Base-by-base conservation (phyloP, 2,113 vertebrate genomes). In the Pseudopipra pipra region DNA sequence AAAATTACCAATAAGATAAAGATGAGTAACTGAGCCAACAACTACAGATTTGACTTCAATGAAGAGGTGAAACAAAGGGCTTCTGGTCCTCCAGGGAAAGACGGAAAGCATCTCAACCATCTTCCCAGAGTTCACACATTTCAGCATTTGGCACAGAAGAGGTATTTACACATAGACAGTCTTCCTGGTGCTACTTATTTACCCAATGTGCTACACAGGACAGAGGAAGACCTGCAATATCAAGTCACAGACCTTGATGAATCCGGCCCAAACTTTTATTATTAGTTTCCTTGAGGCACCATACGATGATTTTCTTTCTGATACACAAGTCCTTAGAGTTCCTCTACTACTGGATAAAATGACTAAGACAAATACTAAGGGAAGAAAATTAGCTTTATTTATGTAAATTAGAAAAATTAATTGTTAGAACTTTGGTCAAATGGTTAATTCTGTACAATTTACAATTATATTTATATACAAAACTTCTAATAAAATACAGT, bases 381-480 rank as follows among this genome's bases (percentile, higher is more conserved):
- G 96, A 95, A 96, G 98, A 98, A 98, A 97, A 98, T 98, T 98
- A 98, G 91, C 77, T 98, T 98, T 98, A 98, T 98, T 98, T 97
- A 92, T 94, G 96, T 94, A 93, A 97, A 98, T 98, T 98, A 98
- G 96, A 98, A 98, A 98, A 98, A 97, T 30, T 87, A 96, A 91
- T 92, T 96, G 94, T 98, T 98, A 98, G 97, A 97, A 94, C 97
- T 96, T 97, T 96, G 93, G 89, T 97, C 96, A 97, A 95, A 93
- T 94, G 95, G 86, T 98, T 98, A 97, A 97, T 96, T 96, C 94
- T 98, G 96, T 98, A 98, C 95, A 98, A 97, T 98, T 98, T 98
- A 98, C 97, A 98, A 93, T 96, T 95, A 79, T 94, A 94, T 94
- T 96, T 98, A 98, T 96, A 97, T 98, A 98, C 97, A 98, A 97